Percentiles rank a stretch among this genome's conserved stretches.
Conservation (phyloP, 2,888 invertebrate genomes). For the Drosophila macrospina region DNA sequence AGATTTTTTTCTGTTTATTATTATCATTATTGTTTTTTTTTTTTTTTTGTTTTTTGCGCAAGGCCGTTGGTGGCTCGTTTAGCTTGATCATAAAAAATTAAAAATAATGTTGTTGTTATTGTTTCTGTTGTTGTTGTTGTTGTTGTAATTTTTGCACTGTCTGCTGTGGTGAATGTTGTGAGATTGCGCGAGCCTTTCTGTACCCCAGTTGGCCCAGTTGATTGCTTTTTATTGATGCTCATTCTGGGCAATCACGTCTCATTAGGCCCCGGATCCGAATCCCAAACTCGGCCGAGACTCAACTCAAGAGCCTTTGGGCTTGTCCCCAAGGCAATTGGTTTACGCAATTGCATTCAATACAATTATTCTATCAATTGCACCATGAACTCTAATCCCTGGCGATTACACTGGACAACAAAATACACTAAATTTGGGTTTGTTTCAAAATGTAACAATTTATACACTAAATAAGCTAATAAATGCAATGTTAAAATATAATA, state of each 20-base stretch:
- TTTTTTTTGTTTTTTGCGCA: conserved; percentile 40
- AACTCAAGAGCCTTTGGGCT: conserved; percentile 43
- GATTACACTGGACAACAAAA: not conserved
- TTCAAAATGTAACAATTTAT: too few relatives aligned
- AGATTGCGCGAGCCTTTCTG: conserved; percentile 48
- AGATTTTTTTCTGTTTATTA: conserved; percentile 35
- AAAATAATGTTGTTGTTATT: conserved; percentile 32
- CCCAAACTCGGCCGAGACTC: conserved; percentile 32
- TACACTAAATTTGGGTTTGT: too few relatives aligned
- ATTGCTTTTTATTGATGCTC: conserved; percentile 44
- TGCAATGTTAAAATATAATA: too few relatives aligned
- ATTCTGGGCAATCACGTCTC: conserved; percentile 39
- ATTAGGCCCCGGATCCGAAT: conserved; percentile 27
- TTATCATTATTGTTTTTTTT: conserved; percentile 10
- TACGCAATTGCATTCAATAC: not conserved
- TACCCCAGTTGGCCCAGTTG: conserved; percentile 47
- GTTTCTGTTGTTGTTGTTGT: conserved; percentile 15
- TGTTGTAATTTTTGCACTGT: not conserved
- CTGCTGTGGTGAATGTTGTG: not conserved
- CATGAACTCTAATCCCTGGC: not conserved
- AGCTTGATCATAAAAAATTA: conserved; percentile 42
- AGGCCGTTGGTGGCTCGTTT: conserved; percentile 59
- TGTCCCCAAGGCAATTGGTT: conserved; percentile 13
- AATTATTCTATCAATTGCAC: not conserved
- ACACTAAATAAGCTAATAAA: too few relatives aligned